Conservation (phyloP, 2,113 vertebrate species). For the Semnopithecus entellus region DNA sequence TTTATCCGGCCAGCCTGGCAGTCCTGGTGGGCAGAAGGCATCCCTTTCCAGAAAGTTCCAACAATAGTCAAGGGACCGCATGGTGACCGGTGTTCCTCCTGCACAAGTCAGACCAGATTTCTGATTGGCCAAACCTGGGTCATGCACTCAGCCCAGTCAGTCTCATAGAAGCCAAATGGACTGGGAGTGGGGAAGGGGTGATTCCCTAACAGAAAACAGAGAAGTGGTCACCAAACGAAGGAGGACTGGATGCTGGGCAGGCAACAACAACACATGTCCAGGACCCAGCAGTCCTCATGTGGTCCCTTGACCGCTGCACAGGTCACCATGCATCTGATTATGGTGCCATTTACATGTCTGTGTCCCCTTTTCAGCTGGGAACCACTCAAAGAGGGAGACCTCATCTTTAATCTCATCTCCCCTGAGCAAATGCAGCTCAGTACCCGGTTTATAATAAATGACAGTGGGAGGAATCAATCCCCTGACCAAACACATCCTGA, state of each 20-base stretch:
- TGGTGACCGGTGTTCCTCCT: neutral
- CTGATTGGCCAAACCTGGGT: neutral
- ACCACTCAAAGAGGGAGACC: neutral
- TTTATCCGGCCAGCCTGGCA: neutral
- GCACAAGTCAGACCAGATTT: neutral
- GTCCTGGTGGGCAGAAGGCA: neutral
- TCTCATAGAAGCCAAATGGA: neutral
- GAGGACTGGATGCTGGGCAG: neutral
- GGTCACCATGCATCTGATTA: neutral
- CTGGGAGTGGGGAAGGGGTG: neutral
- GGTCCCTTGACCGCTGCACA: rapidly evolving
- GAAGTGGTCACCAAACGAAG: neutral
- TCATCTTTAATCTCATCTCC: neutral
- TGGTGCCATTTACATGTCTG: rapidly evolving
- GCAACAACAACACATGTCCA: no score
- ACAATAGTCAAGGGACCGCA: neutral
- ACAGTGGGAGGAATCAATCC: neutral
- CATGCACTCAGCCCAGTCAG: neutral
- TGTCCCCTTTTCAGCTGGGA: neutral
- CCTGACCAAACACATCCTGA: neutral
- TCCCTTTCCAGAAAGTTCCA: neutral
- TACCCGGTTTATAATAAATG: neutral
- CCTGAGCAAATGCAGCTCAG: neutral
- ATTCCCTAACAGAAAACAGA: neutral
- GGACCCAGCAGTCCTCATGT: neutral